Evolutionary conservation across 2,797 vertebrate genomes (phyloP).

Genomic region (Mastacembelus armatus): DNA sequence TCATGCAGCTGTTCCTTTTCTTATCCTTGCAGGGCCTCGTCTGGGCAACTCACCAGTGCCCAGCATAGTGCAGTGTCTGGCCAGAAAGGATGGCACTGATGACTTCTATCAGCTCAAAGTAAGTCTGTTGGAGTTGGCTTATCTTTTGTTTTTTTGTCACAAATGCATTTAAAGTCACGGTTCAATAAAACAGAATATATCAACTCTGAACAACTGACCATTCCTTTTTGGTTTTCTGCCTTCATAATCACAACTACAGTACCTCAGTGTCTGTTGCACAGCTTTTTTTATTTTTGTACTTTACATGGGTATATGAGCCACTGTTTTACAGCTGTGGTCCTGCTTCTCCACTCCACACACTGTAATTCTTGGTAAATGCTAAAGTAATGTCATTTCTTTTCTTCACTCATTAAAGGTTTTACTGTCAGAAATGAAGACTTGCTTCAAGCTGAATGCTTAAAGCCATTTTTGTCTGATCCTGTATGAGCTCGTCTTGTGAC

Average conservation of each 20-base stretch:
- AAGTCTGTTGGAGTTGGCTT: slow-evolving; percentile 62
- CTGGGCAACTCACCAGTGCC: slow-evolving; percentile 98
- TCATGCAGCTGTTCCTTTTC: slow-evolving; percentile 78
- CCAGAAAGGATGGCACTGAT: slow-evolving; percentile 98
- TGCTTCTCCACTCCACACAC: too few species aligned
- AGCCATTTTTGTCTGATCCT: slow-evolving; percentile 10
- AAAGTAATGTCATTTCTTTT: too few species aligned
- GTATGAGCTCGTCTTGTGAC: slow-evolving; percentile 28
- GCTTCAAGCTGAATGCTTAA: too few species aligned
- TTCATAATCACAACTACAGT: too few species aligned
- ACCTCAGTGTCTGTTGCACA: too few species aligned
- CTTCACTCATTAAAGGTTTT: too few species aligned
- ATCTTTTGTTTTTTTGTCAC: not conserved
- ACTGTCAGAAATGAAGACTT: slow-evolving; percentile 68
- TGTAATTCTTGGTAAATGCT: too few species aligned
- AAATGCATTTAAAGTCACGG: not conserved
- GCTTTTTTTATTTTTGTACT: too few species aligned
- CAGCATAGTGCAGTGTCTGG: slow-evolving; percentile 99
- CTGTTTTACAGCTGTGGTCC: too few species aligned
- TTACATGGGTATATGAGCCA: too few species aligned
- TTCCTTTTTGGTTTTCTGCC: slow-evolving; percentile 45
- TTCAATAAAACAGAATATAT: slow-evolving; percentile 26
- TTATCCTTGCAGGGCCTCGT: slow-evolving; percentile 89
- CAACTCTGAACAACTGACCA: slow-evolving; percentile 73
- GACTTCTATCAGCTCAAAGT: slow-evolving; percentile 99